Evolutionary conservation across 2,797 vertebrate species (phyloP), one percentile per base, ranked within the genome.

Genomic region (Knipowitschia caucasica): DNA sequence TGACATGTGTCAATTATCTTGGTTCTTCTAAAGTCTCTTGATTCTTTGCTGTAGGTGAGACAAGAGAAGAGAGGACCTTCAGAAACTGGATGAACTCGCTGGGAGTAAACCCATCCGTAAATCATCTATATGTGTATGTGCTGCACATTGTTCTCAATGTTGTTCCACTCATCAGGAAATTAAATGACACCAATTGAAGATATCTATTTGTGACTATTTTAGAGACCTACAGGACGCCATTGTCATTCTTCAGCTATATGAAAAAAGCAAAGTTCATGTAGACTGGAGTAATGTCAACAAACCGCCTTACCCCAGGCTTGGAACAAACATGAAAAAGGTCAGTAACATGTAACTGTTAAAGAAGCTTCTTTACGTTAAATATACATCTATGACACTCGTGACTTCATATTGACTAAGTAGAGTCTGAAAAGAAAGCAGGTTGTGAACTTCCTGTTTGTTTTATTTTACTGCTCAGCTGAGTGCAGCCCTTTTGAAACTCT

Each of bases 51-150:
- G 25, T 12, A 99, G 97, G 93, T 75, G 97, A 99, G 82, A 98
- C 95, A 0, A 90, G 95, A 33, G 97, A 99, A 83, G 97, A 98
- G 82, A 90, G 95, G 66, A 99, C 96, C 1, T 99, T 98, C 86
- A 87, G 95, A 64, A 99, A 99, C 90, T 99, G 97, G 97, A 99
- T 98, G 95, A 99, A 99, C 71, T 99, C 96, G 20, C 89, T 98
- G 33, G 97, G 96, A 33, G 96, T 98, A 53, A 96, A 89, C 72
- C 96, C 97, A 27, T 90, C 94, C 0, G 96, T 99, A 42, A 95
- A 99, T 77, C 96, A 99, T 82, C 90, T 99, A 47, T 99, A 95
- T 0, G 89, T 83, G 96, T 99, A 92, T 44, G 90, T 80, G 62
- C 15, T 15, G 23, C 40, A 31, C 18, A 49, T n/a, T 8, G 1